Evolutionary conservation across 2,113 vertebrate genomes (phyloP).

Genomic region (Hippolais icterina): DNA sequence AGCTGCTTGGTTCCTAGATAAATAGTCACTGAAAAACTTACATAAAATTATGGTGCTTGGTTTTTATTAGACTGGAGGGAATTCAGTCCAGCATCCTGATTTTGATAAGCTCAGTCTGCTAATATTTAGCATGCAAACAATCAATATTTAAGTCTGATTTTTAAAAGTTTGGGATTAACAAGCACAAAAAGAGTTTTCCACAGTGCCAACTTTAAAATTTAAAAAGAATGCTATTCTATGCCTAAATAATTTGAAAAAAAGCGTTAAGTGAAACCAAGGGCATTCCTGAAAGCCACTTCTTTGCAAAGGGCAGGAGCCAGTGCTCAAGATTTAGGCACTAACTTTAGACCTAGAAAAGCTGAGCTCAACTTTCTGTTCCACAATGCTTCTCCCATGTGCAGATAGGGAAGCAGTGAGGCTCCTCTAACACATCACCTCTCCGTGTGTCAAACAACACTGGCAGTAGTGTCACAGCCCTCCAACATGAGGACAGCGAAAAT

Average conservation of each 20-base stretch:
- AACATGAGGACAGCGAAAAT: accelerated
- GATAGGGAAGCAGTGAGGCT: neutral
- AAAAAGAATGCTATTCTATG: neutral
- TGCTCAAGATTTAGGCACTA: neutral
- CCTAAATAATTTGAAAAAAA: neutral
- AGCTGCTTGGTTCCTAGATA: neutral
- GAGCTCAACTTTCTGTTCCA: neutral
- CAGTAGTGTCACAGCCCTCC: neutral
- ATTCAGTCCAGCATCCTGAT: neutral
- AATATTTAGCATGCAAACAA: neutral
- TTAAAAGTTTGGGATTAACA: neutral
- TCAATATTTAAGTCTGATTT: neutral
- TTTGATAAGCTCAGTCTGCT: neutral
- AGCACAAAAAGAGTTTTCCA: neutral
- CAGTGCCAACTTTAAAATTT: neutral
- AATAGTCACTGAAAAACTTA: neutral
- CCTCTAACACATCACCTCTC: neutral
- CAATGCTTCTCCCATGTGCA: neutral
- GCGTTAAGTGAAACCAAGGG: neutral
- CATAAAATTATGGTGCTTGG: neutral
- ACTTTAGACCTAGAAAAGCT: neutral
- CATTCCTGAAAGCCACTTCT: neutral
- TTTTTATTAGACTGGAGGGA: neutral
- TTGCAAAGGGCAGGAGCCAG: neutral
- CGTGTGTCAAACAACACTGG: neutral